These are phyloP conservation scores for Atta texana DNA, from an alignment of 1,140 invertebrate species.

Conservation along the genomic window DNA sequence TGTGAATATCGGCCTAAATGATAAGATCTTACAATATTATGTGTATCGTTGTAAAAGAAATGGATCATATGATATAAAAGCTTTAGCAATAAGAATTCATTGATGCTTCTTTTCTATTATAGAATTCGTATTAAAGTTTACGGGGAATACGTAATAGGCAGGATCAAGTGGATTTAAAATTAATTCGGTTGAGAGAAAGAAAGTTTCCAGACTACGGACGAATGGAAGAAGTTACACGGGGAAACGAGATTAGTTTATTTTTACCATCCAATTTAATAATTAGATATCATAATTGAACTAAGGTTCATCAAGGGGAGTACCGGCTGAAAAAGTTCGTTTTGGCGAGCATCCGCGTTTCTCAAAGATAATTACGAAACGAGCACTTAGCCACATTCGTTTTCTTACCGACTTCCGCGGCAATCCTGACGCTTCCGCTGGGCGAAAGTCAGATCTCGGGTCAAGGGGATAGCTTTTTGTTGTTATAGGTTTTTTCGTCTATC, in stretches of 20 bases:
- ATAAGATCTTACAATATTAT: too few species aligned
- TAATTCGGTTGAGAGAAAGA: constrained; percentile 32
- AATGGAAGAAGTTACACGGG: constrained; percentile 35
- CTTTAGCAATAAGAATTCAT: not conserved
- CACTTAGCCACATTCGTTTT: constrained; percentile 66
- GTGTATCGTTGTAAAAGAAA: not conserved
- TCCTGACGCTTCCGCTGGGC: not conserved
- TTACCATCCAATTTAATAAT: constrained; percentile 61
- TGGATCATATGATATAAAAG: not conserved
- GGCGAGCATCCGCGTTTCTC: constrained; percentile 38
- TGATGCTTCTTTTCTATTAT: not conserved
- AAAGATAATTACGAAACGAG: constrained; percentile 64
- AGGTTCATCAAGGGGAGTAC: constrained; percentile 57
- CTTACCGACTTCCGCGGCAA: constrained; percentile 53
- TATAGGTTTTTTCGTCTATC: constrained; percentile 61
- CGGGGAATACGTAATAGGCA: constrained; percentile 20
- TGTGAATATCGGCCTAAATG: too few species aligned
- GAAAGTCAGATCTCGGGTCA: constrained; percentile 31
- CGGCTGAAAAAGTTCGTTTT: constrained; percentile 59
- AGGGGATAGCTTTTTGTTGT: constrained; percentile 48
- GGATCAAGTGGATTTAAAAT: constrained; percentile 47
- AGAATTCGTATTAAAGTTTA: constrained; percentile 35
- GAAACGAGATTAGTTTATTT: constrained; percentile 58
- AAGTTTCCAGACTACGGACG: constrained; percentile 41
- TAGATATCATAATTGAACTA: constrained; percentile 62